Evolutionary conservation across 2,797 vertebrate genomes (phyloP).

Genomic region (Poecilia gillii): DNA sequence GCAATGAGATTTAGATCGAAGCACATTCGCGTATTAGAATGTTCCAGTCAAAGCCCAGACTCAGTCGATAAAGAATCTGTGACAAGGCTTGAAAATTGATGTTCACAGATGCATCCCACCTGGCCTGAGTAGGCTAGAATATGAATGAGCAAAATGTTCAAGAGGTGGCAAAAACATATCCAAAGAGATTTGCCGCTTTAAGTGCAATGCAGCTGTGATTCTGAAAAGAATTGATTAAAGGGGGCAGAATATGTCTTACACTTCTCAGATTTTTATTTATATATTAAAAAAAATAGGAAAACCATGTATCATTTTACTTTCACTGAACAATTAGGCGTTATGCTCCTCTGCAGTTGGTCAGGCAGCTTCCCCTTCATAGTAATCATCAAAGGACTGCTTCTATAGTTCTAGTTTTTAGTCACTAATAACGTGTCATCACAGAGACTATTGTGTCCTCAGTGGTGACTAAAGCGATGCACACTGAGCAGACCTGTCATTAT

Average conservation of each 20-base stretch:
- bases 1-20: background rate
- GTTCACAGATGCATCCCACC: background rate
- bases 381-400: background rate
- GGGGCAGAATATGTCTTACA: background rate
- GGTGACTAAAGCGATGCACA: conserved; percentile 18
- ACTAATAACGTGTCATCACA: conserved; percentile 10
- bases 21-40: background rate
- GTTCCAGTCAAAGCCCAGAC: background rate
- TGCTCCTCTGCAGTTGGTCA: background rate
- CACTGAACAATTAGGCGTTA: background rate
- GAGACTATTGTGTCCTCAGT: conserved; percentile 15
- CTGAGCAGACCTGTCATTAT: conserved; percentile 29
- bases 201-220: background rate
- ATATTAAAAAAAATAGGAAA: background rate
- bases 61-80: background rate
- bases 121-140: background rate
- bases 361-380: background rate
- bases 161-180: background rate
- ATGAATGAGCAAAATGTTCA: background rate
- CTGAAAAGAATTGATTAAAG: background rate
- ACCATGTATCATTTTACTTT: background rate
- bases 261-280: background rate
- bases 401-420: background rate
- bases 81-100: background rate
- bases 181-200: background rate